A percentile compares a stretch with the other conserved stretches of the same genome.
Conservation (phyloP, 2,888 invertebrate genomes). For the Villa cingulata region DNA sequence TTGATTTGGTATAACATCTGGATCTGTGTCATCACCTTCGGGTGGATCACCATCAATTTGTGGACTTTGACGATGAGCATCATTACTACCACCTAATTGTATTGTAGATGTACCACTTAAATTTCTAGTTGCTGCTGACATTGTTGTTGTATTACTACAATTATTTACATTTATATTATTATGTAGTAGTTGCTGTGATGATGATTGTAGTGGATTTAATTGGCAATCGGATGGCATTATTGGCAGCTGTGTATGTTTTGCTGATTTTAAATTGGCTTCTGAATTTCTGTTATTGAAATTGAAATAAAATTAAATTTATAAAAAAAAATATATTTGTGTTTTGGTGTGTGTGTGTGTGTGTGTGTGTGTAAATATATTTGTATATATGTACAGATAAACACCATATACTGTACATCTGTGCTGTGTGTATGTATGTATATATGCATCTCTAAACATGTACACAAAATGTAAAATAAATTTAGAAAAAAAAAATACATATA, state of each 20-base stretch:
- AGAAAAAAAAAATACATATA: too few species aligned
- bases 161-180: too few species aligned
- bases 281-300: constrained; percentile 26
- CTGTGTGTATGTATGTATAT: background rate
- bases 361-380: too few species aligned
- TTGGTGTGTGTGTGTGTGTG: too few species aligned
- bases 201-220: constrained; percentile 33
- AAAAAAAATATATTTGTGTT: background rate
- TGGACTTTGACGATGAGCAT: constrained; percentile 38
- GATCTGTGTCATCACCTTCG: constrained; percentile 54
- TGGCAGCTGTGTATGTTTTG: constrained; percentile 36
- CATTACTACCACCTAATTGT: constrained; percentile 31
- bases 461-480: too few species aligned
- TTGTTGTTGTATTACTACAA: constrained; percentile 12
- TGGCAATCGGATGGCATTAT: constrained; percentile 35
- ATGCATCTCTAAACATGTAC: background rate
- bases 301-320: constrained; percentile 14
- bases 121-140: too few species aligned
- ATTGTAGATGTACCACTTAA: constrained; percentile 19
- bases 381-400: background rate
- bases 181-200: constrained; percentile 27
- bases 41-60: constrained; percentile 32
- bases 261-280: constrained; percentile 34
- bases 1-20: constrained; percentile 77
- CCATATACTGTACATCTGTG: too few species aligned